A percentile compares a stretch with the other conserved stretches of the same genome.
Conservation (phyloP, 2,113 vertebrate genomes). For the Marmota flaviventris region DNA sequence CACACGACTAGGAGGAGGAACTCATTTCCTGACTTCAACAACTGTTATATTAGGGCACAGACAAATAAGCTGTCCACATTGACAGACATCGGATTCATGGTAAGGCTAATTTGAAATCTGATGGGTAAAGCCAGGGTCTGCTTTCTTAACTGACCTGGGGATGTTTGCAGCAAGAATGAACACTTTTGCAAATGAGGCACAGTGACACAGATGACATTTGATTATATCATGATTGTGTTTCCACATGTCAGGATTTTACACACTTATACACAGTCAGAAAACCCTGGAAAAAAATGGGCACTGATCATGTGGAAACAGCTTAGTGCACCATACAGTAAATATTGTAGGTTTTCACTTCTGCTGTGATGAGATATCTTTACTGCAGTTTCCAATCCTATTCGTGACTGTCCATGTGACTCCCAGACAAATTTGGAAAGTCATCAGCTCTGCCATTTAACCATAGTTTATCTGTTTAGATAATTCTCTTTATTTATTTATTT, state of each 20-base stretch:
- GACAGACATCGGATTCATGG: not conserved
- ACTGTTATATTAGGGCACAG: not conserved
- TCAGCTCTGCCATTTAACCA: not conserved
- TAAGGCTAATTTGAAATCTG: not conserved
- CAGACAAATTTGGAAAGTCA: constrained; percentile 12
- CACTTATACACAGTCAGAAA: not conserved
- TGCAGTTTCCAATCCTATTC: not conserved
- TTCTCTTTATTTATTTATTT: not conserved
- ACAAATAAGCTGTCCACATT: not conserved
- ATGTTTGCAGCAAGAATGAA: not conserved
- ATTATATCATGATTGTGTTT: not conserved
- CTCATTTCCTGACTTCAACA: not conserved
- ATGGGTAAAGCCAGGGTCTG: not conserved
- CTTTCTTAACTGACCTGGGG: not conserved
- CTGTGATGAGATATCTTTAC: not conserved
- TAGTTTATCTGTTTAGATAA: not conserved
- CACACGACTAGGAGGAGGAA: not conserved
- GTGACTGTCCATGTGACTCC: not conserved
- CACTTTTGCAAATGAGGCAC: not conserved
- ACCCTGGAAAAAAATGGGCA: not conserved
- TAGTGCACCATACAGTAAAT: not conserved
- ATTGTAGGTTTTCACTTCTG: not conserved
- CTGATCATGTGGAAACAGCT: not conserved
- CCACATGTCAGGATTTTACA: no score
- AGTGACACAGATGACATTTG: not conserved